These are phyloP conservation scores for Cyprinodon diabolis DNA, from an alignment of 2,797 vertebrate species.

Conservation along the genomic window DNA sequence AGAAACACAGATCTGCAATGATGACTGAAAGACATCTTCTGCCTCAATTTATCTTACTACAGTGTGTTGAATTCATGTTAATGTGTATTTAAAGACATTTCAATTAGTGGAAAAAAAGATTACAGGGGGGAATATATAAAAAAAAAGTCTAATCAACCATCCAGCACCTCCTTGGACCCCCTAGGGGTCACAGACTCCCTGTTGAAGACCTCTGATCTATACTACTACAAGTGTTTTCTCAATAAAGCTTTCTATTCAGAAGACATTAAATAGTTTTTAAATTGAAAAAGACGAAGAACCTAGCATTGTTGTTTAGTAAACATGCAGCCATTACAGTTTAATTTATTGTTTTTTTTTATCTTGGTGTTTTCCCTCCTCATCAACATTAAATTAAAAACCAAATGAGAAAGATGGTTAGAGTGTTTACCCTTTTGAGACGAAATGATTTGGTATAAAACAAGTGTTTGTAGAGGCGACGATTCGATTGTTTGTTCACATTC, in stretches of 20 bases:
- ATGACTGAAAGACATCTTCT: too few relatives aligned
- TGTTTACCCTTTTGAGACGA: background rate
- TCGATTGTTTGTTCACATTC: too few relatives aligned
- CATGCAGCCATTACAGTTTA: background rate
- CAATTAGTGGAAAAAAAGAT: too few relatives aligned
- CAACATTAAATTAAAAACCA: background rate
- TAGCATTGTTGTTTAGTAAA: background rate
- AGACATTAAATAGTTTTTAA: background rate
- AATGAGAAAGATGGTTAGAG: background rate
- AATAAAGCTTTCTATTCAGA: background rate
- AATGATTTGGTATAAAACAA: background rate
- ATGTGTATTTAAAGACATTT: too few relatives aligned
- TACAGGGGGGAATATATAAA: too few relatives aligned
- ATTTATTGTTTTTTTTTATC: background rate
- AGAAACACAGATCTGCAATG: too few relatives aligned
- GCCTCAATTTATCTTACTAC: too few relatives aligned
- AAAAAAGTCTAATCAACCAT: too few relatives aligned
- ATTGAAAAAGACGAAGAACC: background rate
- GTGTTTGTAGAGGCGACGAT: background rate
- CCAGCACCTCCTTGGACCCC: too few relatives aligned
- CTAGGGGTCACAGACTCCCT: too few relatives aligned
- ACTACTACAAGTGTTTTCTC: background rate
- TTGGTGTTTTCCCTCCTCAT: background rate
- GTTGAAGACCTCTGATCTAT: background rate
- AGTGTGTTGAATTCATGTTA: too few relatives aligned